phyloP scores from a whole-genome alignment of 2,113 vertebrate genomes.

The Dicaeum eximium region DNA sequence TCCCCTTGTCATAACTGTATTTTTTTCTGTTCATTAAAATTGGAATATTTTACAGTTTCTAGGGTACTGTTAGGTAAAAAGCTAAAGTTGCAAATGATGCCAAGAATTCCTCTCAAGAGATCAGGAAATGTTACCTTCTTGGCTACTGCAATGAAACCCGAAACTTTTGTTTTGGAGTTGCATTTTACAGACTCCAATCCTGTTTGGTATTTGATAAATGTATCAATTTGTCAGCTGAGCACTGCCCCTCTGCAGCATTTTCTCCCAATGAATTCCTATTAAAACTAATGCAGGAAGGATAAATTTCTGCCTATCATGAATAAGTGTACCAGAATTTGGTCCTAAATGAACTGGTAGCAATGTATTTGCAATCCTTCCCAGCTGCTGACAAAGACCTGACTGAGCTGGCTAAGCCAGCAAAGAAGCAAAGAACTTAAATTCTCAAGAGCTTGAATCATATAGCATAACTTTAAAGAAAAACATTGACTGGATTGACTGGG shows the following conservation, averaged over 20 bases:
- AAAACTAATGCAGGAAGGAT: not conserved
- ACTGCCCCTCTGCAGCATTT: not conserved
- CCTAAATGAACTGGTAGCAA: not conserved
- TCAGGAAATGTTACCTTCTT: constrained; percentile 30
- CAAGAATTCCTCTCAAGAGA: not conserved
- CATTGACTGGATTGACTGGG: not conserved
- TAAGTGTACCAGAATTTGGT: not conserved
- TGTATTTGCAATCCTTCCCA: not conserved
- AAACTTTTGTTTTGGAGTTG: constrained; percentile 27
- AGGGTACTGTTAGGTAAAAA: constrained; percentile 13
- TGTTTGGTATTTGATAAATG: not conserved
- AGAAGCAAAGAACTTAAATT: not conserved
- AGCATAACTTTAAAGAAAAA: constrained; percentile 16
- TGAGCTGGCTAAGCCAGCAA: not conserved
- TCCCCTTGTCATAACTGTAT: not conserved
- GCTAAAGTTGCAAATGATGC: not conserved
- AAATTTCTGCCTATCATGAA: not conserved
- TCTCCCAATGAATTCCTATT: not conserved
- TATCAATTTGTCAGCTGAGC: not conserved
- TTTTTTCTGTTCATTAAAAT: not conserved
- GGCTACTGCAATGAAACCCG: not conserved
- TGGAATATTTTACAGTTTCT: constrained; percentile 2
- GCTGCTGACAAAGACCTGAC: constrained; percentile 21
- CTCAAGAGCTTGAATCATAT: constrained; percentile 26
- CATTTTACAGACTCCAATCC: not conserved